Conservation (phyloP, 2,113 vertebrate genomes). For the Datnioides undecimradiatus region DNA sequence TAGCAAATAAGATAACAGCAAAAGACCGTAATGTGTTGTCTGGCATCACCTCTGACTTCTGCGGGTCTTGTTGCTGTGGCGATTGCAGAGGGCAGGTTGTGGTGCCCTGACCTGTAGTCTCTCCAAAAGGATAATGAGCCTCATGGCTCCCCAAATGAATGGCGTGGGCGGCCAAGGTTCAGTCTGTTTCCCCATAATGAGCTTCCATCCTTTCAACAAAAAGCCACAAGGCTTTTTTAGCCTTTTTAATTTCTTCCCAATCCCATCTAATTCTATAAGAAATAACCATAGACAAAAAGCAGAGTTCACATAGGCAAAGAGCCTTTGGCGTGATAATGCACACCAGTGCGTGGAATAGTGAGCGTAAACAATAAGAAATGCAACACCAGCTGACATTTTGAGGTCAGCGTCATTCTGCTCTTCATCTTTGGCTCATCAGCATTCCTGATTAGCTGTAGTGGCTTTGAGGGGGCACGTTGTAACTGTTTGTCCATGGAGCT, state of each 20-base stretch:
- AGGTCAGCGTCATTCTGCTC: slow-evolving; percentile 80
- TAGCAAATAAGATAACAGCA: slow-evolving; percentile 53
- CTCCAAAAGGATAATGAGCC: slow-evolving; percentile 82
- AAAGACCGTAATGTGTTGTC: slow-evolving; percentile 42
- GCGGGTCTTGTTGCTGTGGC: slow-evolving; percentile 70
- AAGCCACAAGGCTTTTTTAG: slow-evolving; percentile 54
- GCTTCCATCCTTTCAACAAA: slow-evolving; percentile 67
- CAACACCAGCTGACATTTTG: slow-evolving; percentile 83
- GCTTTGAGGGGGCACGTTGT: slow-evolving; percentile 62
- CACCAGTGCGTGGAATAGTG: slow-evolving; percentile 56
- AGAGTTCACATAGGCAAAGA: slow-evolving; percentile 73
- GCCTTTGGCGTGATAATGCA: slow-evolving; percentile 61
- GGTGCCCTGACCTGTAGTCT: slow-evolving; percentile 75
- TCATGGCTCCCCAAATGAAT: slow-evolving; percentile 77
- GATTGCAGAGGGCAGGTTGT: slow-evolving; percentile 66
- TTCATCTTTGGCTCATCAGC: slow-evolving; percentile 75
- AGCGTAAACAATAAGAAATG: slow-evolving; percentile 78
- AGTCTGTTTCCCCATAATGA: slow-evolving; percentile 73
- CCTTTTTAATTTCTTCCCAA: slow-evolving; percentile 55
- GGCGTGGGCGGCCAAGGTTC: slow-evolving; percentile 70
- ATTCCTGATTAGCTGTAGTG: slow-evolving; percentile 77
- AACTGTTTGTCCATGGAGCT: slow-evolving; percentile 65
- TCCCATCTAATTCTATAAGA: slow-evolving; percentile 37
- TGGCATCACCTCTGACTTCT: slow-evolving; percentile 58
- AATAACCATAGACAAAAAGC: slow-evolving; percentile 65